A percentile compares a stretch with the other conserved stretches of the same genome.
These are phyloP conservation scores for Cotesia typhae DNA, from an alignment of 1,140 invertebrate species.

Conservation along the genomic window DNA sequence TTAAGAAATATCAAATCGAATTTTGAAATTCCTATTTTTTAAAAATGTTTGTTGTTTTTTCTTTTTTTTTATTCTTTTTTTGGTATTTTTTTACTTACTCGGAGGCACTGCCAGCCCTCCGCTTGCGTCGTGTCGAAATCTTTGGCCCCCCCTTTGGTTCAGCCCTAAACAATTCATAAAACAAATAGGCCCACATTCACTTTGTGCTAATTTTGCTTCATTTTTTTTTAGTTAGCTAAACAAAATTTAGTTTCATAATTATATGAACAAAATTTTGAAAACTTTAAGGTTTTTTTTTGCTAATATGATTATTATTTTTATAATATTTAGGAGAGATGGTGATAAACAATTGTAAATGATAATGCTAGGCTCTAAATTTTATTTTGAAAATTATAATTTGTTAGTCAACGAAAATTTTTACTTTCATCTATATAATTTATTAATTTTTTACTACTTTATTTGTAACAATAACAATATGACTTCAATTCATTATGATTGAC, in stretches of 20 bases:
- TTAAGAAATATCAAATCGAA: not conserved
- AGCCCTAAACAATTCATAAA: conserved; percentile 67
- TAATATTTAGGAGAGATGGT: too few relatives aligned
- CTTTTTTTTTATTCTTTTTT: conserved; percentile 44
- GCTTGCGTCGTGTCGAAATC: conserved; percentile 65
- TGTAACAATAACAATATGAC: too few relatives aligned
- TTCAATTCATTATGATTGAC: too few relatives aligned
- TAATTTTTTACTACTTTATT: not conserved
- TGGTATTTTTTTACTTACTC: conserved; percentile 63
- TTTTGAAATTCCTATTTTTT: not conserved
- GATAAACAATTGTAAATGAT: too few relatives aligned
- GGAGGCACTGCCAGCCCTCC: conserved; percentile 66
- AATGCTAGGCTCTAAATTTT: too few relatives aligned
- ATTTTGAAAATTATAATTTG: too few relatives aligned
- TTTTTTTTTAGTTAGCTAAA: not conserved
- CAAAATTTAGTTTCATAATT: not conserved
- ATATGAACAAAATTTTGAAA: too few relatives aligned
- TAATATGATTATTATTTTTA: too few relatives aligned
- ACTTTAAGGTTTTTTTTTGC: too few relatives aligned
- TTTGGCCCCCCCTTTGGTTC: conserved; percentile 67
- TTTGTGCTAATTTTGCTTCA: conserved; percentile 48
- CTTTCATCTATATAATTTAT: not conserved
- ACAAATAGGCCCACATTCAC: conserved; percentile 60
- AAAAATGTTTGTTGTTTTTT: conserved; percentile 19
- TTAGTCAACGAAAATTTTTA: too few relatives aligned